phyloP scores from a whole-genome alignment of 2,797 vertebrate species.

The Pelochelys cantorii region DNA sequence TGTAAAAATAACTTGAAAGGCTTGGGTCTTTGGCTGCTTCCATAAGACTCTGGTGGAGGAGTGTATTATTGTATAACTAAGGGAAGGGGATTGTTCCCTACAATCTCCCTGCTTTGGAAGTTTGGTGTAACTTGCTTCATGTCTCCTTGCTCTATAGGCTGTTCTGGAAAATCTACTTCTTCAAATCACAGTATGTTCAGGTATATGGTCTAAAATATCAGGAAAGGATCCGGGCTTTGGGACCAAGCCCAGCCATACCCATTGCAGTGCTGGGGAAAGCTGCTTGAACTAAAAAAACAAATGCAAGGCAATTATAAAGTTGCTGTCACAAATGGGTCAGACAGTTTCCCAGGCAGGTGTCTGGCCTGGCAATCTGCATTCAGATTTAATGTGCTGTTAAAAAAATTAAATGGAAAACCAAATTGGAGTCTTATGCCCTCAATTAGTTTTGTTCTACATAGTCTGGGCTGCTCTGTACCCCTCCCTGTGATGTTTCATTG shows the following conservation, averaged over 20 bases:
- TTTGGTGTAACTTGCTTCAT: not conserved
- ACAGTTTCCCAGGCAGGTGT: constrained; percentile 54
- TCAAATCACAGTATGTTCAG: not conserved
- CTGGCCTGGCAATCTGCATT: not conserved
- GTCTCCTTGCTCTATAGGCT: not conserved
- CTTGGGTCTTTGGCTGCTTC: constrained; percentile 43
- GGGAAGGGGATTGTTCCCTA: constrained; percentile 60
- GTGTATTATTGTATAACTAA: not conserved
- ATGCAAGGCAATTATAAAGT: constrained; percentile 17
- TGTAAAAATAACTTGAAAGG: constrained; percentile 38
- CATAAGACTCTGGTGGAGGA: not conserved
- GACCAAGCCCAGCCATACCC: constrained; percentile 15
- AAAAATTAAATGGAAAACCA: constrained; percentile 43
- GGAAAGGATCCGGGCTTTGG: constrained; percentile 26
- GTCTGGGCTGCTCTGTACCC: constrained; percentile 35
- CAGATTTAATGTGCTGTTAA: constrained; percentile 41
- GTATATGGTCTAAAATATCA: constrained; percentile 5
- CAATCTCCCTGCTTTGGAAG: not conserved
- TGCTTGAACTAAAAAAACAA: constrained; percentile 48
- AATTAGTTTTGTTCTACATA: constrained; percentile 71
- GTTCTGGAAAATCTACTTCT: not conserved
- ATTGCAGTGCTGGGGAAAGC: constrained; percentile 2
- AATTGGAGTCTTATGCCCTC: constrained; percentile 53
- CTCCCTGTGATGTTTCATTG: constrained; percentile 50
- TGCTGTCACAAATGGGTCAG: constrained; percentile 3